Evolutionary conservation across 1,140 invertebrate genomes (phyloP), one percentile per base, ranked within the genome.

Genomic region (Bombus terrestris): DNA sequence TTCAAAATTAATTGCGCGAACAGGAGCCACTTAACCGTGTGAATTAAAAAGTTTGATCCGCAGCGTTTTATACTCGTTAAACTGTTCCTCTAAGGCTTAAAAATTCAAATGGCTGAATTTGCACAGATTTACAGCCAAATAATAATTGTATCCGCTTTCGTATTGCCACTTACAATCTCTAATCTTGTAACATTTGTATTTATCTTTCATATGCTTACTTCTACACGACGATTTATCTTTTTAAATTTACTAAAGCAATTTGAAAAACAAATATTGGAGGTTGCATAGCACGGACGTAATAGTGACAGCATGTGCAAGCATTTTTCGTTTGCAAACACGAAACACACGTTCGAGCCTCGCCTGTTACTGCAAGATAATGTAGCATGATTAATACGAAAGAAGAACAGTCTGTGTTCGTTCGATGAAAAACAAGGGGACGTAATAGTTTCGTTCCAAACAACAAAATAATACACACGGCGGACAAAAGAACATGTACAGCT

Each of bases 361-460:
- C 59, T n/a, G 64, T 39, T n/a, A 28, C 12, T 15, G 47, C 32
- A 15, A 35, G 32, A 53, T 53, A 75, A 75, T 35, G 22, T 43
- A n/a, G n/a, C 43, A 18, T 57, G 43, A 75, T 75, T 75, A 75
- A 75, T 57, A 75, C 37, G 32, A 47, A 57, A 75, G 73, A 57
- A 53, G 22, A 25, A 10, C 25, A 75, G 37, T 1, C 73, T 57
- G 47, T 39, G 47, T 75, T 37, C 43, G 73, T 75, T 53, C 47
- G 73, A 75, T 35, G 73, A 28, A 57, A 57, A 75, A 57, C 73
- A 75, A 57, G 43, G 10, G 18, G 10, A 28, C 10, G 22, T 57
- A 75, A 75, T 75, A 75, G 43, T 75, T 57, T 75, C 43, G 43
- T 75, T 57, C 12, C 3, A 18, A 10, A 75, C 73, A 74, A 35